Evolutionary conservation across 2,113 vertebrate genomes (phyloP).

Genomic region (Gymnorhina tibicen): DNA sequence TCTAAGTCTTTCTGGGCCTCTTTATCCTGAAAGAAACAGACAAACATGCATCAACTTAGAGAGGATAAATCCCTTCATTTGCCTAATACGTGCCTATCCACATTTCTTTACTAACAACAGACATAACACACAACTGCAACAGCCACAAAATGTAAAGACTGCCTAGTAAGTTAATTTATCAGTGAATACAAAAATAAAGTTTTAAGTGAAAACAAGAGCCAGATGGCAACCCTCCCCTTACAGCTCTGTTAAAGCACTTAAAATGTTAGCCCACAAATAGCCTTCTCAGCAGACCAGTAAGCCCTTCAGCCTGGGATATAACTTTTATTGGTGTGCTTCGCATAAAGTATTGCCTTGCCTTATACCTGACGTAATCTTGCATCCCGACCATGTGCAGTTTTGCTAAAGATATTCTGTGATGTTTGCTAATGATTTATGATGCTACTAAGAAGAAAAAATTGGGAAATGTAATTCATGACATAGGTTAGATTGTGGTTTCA

Average conservation of each 20-base stretch:
- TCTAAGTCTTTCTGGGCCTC: slow-evolving; percentile 86
- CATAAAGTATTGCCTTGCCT: background rate
- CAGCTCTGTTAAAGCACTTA: slow-evolving; percentile 30
- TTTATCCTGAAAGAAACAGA: slow-evolving; percentile 80
- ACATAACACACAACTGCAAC: slow-evolving; percentile 14
- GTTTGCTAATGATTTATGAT: background rate
- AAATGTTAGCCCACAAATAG: background rate
- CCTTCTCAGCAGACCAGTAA: background rate
- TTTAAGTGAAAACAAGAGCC: slow-evolving; percentile 18
- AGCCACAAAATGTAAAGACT: slow-evolving; percentile 9
- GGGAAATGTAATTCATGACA: background rate
- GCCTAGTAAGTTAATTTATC: slow-evolving; percentile 16
- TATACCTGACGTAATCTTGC: background rate
- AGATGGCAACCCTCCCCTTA: slow-evolving; percentile 24
- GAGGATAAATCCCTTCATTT: slow-evolving; percentile 11
- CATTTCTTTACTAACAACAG: slow-evolving; percentile 40
- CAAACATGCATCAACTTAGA: slow-evolving; percentile 36
- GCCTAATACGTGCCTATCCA: background rate
- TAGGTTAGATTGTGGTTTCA: background rate
- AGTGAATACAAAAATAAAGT: slow-evolving; percentile 31
- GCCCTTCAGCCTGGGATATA: background rate
- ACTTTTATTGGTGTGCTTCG: background rate
- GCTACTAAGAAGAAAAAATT: background rate
- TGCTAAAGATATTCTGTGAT: background rate
- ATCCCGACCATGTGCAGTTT: background rate